Base-by-base conservation (phyloP, 92 coral and sea anemone genomes). In the Siderastrea radians region DNA sequence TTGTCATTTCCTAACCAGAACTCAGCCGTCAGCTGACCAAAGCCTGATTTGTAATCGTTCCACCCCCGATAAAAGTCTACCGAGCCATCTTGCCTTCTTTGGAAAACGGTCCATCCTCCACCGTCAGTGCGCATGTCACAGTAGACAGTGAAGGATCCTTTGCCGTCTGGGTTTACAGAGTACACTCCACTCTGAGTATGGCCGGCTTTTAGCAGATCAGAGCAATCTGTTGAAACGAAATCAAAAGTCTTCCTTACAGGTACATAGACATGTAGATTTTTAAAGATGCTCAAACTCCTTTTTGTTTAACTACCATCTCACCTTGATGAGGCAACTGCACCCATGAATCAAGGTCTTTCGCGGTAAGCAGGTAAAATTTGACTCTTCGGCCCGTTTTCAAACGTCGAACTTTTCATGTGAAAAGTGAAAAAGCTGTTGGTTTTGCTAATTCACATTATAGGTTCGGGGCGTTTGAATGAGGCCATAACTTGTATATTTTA, bases 101-200 rank as follows among this genome's bases (percentile, higher is more conserved):
- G 93, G 79, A 90, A 90, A 72, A 90, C 90, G n/a, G 92, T 89
- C 92, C 92, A 89, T 51, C 91, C 87, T 63, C 92, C 92, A 57
- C 92, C 88, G 76, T 84, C 88, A 74, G 83, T 86, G 78, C 82
- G 87, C 90, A 90, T 90, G 93, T 90, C 93, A 78, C 90, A 90
- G 82, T 90, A 90, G 67, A 90, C 93, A 46, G 3, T 47, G 55
- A 90, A 90, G 60, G 80, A 47, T 77, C 90, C 90, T 90, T 7
- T 74, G 6, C 87, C 90, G 9, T 90, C 93, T 64, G 93, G 93
- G 74, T 83, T 59, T 4, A 89, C 61, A 63, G 83, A 71, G 85
- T 89, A 83, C 72, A 75, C 84, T 65, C 92, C 89, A 77, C 89
- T 89, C 68, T 68, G 84, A 74, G 75, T 83, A 43, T 78, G 74